Conservation (phyloP, 2,888 invertebrate genomes). For the Drosophila meridiana region DNA sequence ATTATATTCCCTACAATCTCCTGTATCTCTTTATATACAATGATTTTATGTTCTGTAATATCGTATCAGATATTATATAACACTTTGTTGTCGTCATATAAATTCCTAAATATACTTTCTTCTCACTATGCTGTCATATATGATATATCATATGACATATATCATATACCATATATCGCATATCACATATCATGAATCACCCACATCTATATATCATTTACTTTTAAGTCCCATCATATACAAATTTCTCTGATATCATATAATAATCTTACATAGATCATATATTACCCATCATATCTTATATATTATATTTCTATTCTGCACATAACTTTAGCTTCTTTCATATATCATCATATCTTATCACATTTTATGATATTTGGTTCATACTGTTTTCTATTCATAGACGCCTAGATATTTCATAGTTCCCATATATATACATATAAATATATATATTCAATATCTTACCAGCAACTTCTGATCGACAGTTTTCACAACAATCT, state of each 20-base stretch:
- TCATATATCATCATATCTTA: background rate
- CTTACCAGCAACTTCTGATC: constrained; percentile 98
- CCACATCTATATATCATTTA: background rate
- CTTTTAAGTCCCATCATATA: background rate
- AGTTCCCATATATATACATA: background rate
- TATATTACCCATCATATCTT: background rate
- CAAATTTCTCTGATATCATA: background rate
- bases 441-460: constrained; percentile 2
- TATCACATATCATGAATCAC: background rate
- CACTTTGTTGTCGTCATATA: background rate
- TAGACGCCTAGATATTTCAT: background rate
- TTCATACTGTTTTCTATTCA: background rate
- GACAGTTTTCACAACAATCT: constrained; percentile 99
- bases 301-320: background rate
- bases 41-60: background rate
- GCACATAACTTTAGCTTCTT: background rate
- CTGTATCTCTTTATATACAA: background rate
- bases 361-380: background rate
- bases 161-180: background rate
- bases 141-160: background rate
- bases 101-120: background rate
- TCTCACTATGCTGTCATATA: background rate
- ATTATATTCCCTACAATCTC: background rate
- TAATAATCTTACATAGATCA: background rate
- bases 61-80: background rate